These are phyloP conservation scores for Platypus cylindrus DNA, from an alignment of 2,888 invertebrate species.

Conservation along the genomic window DNA sequence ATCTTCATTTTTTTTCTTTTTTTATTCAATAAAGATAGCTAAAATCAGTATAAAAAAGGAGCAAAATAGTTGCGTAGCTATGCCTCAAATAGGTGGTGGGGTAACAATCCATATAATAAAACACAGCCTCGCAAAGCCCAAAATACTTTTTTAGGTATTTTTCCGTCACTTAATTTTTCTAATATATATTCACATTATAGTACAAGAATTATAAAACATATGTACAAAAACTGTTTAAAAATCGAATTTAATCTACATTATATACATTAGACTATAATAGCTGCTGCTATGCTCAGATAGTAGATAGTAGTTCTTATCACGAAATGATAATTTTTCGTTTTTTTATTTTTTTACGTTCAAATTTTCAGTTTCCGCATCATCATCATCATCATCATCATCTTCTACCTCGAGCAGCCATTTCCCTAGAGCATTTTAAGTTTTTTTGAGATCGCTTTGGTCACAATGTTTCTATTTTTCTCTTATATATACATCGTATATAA, in stretches of 20 bases:
- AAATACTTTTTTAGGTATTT: constrained; percentile 41
- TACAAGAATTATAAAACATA: constrained; percentile 32
- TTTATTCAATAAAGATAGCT: too few relatives aligned
- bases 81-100: constrained; percentile 26
- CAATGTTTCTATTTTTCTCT: too few relatives aligned
- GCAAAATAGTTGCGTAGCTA: constrained; percentile 32
- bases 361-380: constrained; percentile 12
- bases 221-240: constrained; percentile 27
- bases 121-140: constrained; percentile 47
- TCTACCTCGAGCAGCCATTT: too few relatives aligned
- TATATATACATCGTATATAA: too few relatives aligned
- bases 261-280: constrained; percentile 19
- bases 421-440: too few relatives aligned
- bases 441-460: constrained; percentile 12
- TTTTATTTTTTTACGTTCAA: neutral
- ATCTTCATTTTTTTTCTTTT: too few relatives aligned
- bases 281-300: too few relatives aligned
- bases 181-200: constrained; percentile 23
- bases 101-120: constrained; percentile 40
- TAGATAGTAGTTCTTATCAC: too few relatives aligned
- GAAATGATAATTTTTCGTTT: neutral
- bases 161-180: constrained; percentile 23
- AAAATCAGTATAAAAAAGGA: constrained; percentile 23
- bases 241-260: constrained; percentile 21
- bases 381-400: too few relatives aligned